Evolutionary conservation across 2,113 vertebrate genomes (phyloP).

Genomic region (Callipepla californica): DNA sequence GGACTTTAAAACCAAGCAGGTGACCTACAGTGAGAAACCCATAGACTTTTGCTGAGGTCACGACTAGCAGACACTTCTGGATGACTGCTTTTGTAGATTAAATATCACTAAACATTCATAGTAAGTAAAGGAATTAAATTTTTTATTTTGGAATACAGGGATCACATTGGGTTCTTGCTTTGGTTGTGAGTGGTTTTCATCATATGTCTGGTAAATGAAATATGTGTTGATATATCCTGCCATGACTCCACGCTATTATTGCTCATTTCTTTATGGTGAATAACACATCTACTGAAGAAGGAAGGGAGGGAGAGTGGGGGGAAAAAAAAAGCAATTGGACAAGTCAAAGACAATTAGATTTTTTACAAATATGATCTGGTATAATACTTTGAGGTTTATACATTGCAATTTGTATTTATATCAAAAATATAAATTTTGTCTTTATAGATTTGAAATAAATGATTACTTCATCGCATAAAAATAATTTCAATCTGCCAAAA

Average conservation of each 20-base stretch:
- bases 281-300: not conserved
- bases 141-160: not conserved
- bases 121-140: not conserved
- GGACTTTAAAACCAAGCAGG: not conserved
- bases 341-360: not conserved
- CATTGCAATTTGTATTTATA: not conserved
- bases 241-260: not conserved
- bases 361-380: not conserved
- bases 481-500: not conserved
- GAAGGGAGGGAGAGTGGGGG: not conserved
- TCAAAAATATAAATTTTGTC: not conserved
- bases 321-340: too few species aligned
- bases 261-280: not conserved
- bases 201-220: not conserved
- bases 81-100: not conserved
- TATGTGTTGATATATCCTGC: not conserved
- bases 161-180: accelerated
- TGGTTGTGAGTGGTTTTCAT: not conserved
- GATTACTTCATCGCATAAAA: not conserved
- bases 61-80: not conserved
- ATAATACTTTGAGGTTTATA: not conserved
- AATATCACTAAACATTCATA: accelerated
- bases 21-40: accelerated
- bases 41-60: not conserved
- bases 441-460: not conserved